Evolutionary conservation across 2,888 invertebrate genomes (phyloP).

Genomic region (Cenopis cana): DNA sequence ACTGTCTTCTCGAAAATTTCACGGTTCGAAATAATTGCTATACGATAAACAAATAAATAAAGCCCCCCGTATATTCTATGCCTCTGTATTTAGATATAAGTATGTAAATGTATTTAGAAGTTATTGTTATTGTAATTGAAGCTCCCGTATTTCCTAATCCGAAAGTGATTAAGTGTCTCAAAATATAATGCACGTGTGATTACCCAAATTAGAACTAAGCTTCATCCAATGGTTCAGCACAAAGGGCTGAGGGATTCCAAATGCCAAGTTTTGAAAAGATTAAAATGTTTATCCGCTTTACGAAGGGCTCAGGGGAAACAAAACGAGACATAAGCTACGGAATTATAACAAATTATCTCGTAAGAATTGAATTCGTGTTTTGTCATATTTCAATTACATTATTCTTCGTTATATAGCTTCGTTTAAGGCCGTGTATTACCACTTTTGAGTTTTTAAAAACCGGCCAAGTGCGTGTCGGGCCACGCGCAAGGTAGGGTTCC

Average conservation of each 20-base stretch:
- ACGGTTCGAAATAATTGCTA: no score
- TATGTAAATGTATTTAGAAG: no score
- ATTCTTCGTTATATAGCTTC: no score
- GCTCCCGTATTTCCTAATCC: background rate
- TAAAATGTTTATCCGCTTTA: constrained; percentile 29
- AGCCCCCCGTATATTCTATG: no score
- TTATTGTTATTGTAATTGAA: background rate
- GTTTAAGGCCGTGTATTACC: no score
- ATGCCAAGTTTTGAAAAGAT: constrained; percentile 27
- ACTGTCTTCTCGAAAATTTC: no score
- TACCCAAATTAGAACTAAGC: constrained; percentile 16
- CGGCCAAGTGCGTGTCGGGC: no score
- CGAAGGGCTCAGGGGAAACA: background rate
- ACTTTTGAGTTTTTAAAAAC: no score
- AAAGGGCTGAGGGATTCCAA: constrained; percentile 10
- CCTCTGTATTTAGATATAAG: no score
- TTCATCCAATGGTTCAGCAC: constrained; percentile 9
- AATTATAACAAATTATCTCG: background rate
- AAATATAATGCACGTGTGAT: constrained; percentile 12
- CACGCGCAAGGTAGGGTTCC: no score
- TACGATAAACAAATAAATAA: no score
- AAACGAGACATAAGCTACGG: background rate
- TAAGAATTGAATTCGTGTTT: background rate
- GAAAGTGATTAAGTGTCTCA: constrained; percentile 15
- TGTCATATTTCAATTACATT: no score